Evolutionary conservation across 30 jellyfish, hydroid and myxozoan species (phyloP), one percentile per base, ranked within the genome.

Genomic region (Clytia hemisphaerica): DNA sequence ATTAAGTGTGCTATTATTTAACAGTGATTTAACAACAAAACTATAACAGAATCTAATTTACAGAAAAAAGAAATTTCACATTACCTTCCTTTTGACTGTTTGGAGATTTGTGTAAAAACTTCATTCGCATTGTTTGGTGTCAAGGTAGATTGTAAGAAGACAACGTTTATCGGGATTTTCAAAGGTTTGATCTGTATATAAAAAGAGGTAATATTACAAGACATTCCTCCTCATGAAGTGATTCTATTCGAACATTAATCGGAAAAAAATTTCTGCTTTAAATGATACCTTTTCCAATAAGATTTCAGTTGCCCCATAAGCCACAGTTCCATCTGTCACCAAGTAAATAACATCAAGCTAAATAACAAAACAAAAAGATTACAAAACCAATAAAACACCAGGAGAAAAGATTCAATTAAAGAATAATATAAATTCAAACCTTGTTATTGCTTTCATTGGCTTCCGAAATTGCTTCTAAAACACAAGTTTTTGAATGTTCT

Each of bases 291-390:
- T 89, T 60, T 88, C 67, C 48, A 70, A 37, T 45, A 89, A 55
- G 36, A 80, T 45, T 60, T 89, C 93, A 31, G 48, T 76, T 1
- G 92, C 83, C 19, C 77, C 31, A 35, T 73, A 32, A 9, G 94
- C 80, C 31, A 93, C 75, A 45, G 44, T 61, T 10, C 93, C 93
- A 47, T 89, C 98, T 2, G 95, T 80, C 54, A 44, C 80, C 15
- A 80, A 62, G 46, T 89, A 89, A 18, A 89, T 88, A 4, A 93
- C 98, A 25, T 89, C 94, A 10, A 89, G 75, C 98, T 89, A 61
- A 30, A n/a, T n/a, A n/a, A n/a, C n/a, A n/a, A 55, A 53, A 30
- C 36, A 40, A 2, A 24, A 57, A 12, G 12, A 10, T 42, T 42
- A n/a, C 21, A 48, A 48, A 5, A 5, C 30, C 28, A 62, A 35